Base-by-base conservation (phyloP, 1,140 invertebrate genomes). In the Ooceraea biroi region DNA sequence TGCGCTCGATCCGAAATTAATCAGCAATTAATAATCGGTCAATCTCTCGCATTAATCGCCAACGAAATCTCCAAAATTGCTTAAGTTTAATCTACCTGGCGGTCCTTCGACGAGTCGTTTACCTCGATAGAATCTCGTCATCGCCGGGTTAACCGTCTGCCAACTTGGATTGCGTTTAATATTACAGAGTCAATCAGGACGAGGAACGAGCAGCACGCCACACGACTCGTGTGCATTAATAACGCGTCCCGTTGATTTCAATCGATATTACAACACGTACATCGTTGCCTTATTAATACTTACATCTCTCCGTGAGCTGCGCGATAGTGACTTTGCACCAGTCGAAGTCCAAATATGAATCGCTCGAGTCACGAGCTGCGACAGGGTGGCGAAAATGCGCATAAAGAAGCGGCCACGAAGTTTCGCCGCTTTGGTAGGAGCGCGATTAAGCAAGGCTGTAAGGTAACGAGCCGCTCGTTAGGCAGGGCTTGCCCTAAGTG, bases 141-240 rank as follows among this genome's bases (percentile, higher is more conserved):
- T 68, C 19, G 41, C 19, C 60, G 44, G 5, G 36, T 36, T 27
- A 11, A 44, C 17, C 25, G 88, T 93, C 88, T 89, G 85, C 78
- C 68, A 94, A 93, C 87, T 93, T 93, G 91, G 86, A 93, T 93
- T 91, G 90, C 85, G 41, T 90, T 94, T 92, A 93, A 93, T 94
- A 93, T 93, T 94, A 87, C 89, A 93, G 60, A 91, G 85, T 86
- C 88, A 93, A 93, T 94, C 91, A 92, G 85, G 66, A 17, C 1
- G 36, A 30, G 52, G 48, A 65, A 25, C 4, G 41, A n/a, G 30
- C 5, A 11, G 19, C 8, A 19, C 55, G 19, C 19, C 50, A 55
- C 74, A 71, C 72, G 61, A 27, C 17, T 14, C n/a, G 50, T 48
- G 19, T 74, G 66, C 57, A 61, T 72, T 82, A 82, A 82, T 63